phyloP scores from a whole-genome alignment of 1,140 invertebrate genomes.

The Drosophila teissieri region DNA sequence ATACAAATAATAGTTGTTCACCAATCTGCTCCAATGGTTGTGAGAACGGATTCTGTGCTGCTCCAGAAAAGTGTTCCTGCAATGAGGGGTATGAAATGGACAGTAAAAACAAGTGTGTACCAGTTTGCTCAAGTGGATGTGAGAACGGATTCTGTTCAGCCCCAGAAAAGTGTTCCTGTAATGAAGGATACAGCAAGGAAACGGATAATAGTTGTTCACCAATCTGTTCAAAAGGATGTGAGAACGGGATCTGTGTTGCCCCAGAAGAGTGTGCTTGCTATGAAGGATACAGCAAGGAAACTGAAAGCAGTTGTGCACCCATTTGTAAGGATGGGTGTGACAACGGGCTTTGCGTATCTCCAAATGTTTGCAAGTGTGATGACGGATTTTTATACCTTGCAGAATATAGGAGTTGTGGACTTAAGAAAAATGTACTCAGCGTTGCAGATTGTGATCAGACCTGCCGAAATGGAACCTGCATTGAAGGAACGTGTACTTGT shows the following conservation, averaged over 20 bases:
- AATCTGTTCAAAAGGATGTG: conserved; percentile 6
- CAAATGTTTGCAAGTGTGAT: conserved; percentile 3
- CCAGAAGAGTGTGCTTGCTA: conserved; percentile 17
- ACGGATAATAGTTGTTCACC: conserved; percentile 2
- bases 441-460: background rate
- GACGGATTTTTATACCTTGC: background rate
- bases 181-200: background rate
- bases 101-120: conserved; percentile 11
- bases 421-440: too few species aligned
- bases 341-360: conserved; percentile 17
- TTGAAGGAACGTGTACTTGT: conserved; percentile 38
- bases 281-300: background rate
- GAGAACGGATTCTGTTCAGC: conserved; percentile 26
- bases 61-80: conserved; percentile 23
- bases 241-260: conserved; percentile 18
- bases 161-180: background rate
- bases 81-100: background rate
- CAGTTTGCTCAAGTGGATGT: conserved; percentile 10
- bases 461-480: conserved; percentile 58
- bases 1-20: conserved; percentile 5
- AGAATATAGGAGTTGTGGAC: background rate
- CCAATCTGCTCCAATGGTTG: conserved; percentile 21
- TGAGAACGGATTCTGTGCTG: conserved; percentile 32
- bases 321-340: conserved; percentile 8
- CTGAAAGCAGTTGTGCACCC: background rate